phyloP scores from a whole-genome alignment of 2,888 invertebrate species.

The Copidosoma aretas region DNA sequence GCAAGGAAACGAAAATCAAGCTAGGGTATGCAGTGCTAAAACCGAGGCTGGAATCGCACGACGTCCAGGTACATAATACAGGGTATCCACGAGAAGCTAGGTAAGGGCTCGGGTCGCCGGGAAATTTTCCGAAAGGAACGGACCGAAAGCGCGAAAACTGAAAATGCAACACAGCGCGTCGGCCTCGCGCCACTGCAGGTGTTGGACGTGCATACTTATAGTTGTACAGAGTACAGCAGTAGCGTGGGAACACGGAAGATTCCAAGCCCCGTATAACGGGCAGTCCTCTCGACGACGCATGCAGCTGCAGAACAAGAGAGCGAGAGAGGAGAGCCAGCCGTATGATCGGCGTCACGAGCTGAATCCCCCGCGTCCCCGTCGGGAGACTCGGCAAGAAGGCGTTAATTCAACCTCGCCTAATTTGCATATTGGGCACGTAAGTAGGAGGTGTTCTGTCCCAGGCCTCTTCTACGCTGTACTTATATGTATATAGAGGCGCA shows the following conservation, averaged over 20 bases:
- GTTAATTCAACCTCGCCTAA: slow-evolving; percentile 15
- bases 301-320: background rate
- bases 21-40: no score
- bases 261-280: background rate
- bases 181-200: no score
- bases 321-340: background rate
- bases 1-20: background rate
- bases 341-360: background rate
- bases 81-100: no score
- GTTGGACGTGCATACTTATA: no score
- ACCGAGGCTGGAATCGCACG: no score
- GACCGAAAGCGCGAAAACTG: slow-evolving; percentile 23
- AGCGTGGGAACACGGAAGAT: slow-evolving; percentile 28
- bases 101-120: background rate
- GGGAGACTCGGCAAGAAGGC: background rate
- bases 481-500: background rate
- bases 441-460: no score
- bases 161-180: slow-evolving; percentile 10
- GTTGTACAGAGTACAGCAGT: no score
- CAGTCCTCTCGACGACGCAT: background rate
- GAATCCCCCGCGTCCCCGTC: slow-evolving; percentile 18
- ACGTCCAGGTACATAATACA: no score
- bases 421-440: slow-evolving; percentile 23
- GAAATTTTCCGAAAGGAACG: slow-evolving; percentile 18
- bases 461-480: no score